These are phyloP conservation scores for Sitophilus oryzae DNA, from an alignment of 1,140 invertebrate genomes.

Conservation along the genomic window DNA sequence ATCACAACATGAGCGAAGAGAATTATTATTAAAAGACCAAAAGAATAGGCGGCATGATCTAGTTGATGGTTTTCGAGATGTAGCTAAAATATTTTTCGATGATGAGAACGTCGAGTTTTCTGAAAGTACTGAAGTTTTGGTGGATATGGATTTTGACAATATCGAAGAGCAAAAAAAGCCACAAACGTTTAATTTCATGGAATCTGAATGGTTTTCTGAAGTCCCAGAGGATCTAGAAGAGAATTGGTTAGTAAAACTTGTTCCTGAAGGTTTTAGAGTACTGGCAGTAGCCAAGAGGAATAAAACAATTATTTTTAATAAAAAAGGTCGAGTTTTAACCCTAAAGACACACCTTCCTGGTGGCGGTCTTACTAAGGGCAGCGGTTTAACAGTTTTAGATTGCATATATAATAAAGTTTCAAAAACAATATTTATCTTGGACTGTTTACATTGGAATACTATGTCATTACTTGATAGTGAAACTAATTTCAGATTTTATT, in stretches of 20 bases:
- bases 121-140: constrained; percentile 13
- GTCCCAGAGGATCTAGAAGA: constrained; percentile 69
- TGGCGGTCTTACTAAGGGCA: constrained; percentile 45
- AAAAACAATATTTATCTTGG: constrained; percentile 70
- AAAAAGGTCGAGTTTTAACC: constrained; percentile 15
- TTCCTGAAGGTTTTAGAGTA: constrained; percentile 73
- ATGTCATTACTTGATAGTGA: constrained; percentile 72
- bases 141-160: constrained; percentile 13
- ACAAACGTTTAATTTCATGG: constrained; percentile 55
- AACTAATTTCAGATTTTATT: constrained; percentile 68
- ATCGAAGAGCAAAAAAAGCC: constrained; percentile 1
- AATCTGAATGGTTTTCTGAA: constrained; percentile 89
- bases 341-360: constrained; percentile 59
- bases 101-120: constrained; percentile 1
- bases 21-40: constrained; percentile 24
- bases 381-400: constrained; percentile 63
- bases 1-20: constrained; percentile 27
- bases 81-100: constrained; percentile 21
- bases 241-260: constrained; percentile 77
- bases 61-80: constrained; percentile 25
- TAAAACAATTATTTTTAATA: constrained; percentile 9
- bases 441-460: constrained; percentile 77
- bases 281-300: constrained; percentile 72
- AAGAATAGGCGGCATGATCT: constrained; percentile 26
- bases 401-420: constrained; percentile 64